These are phyloP conservation scores for Andrena praecox DNA, from an alignment of 2,888 invertebrate species.

Conservation along the genomic window DNA sequence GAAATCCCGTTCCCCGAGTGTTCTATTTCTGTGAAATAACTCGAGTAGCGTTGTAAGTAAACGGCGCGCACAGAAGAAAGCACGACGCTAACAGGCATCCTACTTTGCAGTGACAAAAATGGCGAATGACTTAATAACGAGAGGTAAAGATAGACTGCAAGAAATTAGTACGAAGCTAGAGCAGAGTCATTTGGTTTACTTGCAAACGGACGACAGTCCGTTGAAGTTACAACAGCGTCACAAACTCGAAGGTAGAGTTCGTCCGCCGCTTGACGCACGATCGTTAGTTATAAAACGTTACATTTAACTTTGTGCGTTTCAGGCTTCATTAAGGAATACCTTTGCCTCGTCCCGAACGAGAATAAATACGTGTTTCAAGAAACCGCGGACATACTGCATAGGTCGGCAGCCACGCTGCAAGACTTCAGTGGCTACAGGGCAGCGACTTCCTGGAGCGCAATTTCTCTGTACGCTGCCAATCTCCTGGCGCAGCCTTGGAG, in stretches of 20 bases:
- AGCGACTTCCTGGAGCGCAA: slow-evolving; percentile 93
- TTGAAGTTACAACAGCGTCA: slow-evolving; percentile 91
- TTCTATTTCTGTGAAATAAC: slow-evolving; percentile 28
- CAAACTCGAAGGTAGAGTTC: slow-evolving; percentile 90
- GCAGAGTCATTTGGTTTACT: slow-evolving; percentile 91
- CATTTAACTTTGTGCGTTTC: slow-evolving; percentile 46
- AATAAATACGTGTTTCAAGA: slow-evolving; percentile 92
- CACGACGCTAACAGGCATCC: not conserved
- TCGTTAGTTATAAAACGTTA: too few species aligned
- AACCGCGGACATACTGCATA: slow-evolving; percentile 91
- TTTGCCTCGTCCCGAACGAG: slow-evolving; percentile 91
- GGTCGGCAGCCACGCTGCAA: slow-evolving; percentile 89
- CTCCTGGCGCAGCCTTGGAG: slow-evolving; percentile 95
- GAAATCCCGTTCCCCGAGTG: not conserved
- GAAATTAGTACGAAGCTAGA: slow-evolving; percentile 91
- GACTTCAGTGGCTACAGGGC: slow-evolving; percentile 94
- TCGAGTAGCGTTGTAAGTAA: slow-evolving; percentile 1
- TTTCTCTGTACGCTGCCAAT: slow-evolving; percentile 94
- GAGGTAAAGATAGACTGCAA: slow-evolving; percentile 86
- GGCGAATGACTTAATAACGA: slow-evolving; percentile 77
- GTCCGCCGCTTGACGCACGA: not conserved
- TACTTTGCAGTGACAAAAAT: slow-evolving; percentile 70
- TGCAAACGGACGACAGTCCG: slow-evolving; percentile 92
- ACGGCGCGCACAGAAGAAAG: not conserved
- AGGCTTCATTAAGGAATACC: slow-evolving; percentile 92